Evolutionary conservation across 2,797 vertebrate species (phyloP).

Genomic region (Pseudochirops corinnae): DNA sequence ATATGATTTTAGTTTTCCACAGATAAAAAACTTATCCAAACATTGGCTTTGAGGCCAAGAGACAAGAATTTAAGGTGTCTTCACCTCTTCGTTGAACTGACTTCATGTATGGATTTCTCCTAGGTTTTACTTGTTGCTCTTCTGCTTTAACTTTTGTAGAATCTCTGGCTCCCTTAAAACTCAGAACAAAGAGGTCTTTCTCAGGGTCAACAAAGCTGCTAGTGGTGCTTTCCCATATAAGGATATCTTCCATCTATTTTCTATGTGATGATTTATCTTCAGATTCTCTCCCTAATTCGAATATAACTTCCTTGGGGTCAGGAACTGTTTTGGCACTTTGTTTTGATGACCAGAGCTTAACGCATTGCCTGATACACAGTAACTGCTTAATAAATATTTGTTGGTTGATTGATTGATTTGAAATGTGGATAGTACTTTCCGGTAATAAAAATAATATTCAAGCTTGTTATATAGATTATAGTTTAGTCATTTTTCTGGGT

Average conservation of each 20-base stretch:
- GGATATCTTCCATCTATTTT: background rate
- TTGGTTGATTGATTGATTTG: background rate
- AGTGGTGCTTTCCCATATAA: background rate
- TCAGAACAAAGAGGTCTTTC: background rate
- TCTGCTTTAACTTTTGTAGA: background rate
- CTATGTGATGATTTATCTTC: background rate
- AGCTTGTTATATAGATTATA: background rate
- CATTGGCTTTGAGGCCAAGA: background rate
- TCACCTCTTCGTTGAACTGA: background rate
- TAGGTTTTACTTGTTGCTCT: background rate
- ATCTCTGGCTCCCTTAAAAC: background rate
- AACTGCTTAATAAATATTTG: background rate
- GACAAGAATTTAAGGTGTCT: background rate
- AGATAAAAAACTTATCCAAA: background rate
- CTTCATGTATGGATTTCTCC: background rate
- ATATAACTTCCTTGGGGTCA: background rate
- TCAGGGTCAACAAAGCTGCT: background rate
- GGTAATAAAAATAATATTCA: background rate
- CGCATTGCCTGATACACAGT: no score
- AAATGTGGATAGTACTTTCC: background rate
- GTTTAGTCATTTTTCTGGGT: background rate
- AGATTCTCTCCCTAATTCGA: background rate
- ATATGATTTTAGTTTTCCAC: background rate
- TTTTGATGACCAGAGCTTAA: background rate
- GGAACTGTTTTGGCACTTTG: background rate